Evolutionary conservation across 2,888 invertebrate species (phyloP).

Genomic region (Sturmia bella): DNA sequence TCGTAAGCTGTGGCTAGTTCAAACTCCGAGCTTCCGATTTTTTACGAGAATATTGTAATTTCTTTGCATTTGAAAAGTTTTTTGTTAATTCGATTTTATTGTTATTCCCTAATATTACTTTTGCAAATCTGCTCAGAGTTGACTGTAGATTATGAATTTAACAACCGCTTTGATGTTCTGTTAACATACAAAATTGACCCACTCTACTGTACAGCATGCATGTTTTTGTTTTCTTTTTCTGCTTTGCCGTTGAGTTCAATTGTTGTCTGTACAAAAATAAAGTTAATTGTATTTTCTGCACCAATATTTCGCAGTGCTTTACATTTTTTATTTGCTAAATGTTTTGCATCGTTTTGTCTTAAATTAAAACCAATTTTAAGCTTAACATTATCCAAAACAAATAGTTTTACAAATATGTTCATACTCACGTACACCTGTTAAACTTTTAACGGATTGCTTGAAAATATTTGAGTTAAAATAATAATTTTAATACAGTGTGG

Average conservation of each 20-base stretch:
- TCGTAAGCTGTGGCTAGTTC: too few species aligned
- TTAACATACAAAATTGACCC: too few species aligned
- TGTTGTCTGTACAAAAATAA: conserved; percentile 38
- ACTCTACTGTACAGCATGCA: too few species aligned
- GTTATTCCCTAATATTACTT: too few species aligned
- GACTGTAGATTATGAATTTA: too few species aligned
- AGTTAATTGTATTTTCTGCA: conserved; percentile 30
- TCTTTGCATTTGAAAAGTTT: background rate
- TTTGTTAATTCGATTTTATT: too few species aligned
- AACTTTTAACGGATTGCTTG: background rate
- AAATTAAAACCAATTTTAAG: conserved; percentile 73
- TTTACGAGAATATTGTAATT: too few species aligned
- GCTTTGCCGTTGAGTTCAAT: conserved; percentile 24
- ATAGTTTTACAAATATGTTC: conserved; percentile 4
- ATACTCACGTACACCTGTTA: conserved; percentile 16
- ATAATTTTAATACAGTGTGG: too few species aligned
- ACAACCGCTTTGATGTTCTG: too few species aligned
- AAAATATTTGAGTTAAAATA: background rate
- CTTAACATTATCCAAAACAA: conserved; percentile 44
- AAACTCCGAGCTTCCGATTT: too few species aligned
- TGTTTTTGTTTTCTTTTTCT: conserved; percentile 19
- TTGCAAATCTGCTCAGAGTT: too few species aligned
- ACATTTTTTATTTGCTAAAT: background rate
- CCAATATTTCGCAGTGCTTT: conserved; percentile 19
- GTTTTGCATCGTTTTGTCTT: conserved; percentile 65